Base-by-base conservation (phyloP, 2,797 vertebrate species). In the Bryconaethiops microstoma region DNA sequence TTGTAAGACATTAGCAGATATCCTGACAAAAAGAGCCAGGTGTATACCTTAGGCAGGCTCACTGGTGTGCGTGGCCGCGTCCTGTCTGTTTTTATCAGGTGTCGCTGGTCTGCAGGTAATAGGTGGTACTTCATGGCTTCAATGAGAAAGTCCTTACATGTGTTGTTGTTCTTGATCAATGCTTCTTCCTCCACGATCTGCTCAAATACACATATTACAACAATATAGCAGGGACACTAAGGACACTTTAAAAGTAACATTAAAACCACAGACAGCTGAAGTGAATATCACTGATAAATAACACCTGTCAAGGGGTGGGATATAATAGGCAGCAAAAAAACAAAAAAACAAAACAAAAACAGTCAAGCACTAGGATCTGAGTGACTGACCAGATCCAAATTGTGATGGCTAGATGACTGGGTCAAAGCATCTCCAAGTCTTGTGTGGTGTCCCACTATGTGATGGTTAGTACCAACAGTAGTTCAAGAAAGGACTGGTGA, bases 41-140 rank as follows among this genome's bases (percentile, higher is more conserved):
- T 21, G 40, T 17, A 17, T 90, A 98, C 97, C 95, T 99, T 99
- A 19, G 97, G 97, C 86, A 98, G 93, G 92, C 97, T 97, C 87
- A 99, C 91, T 0, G 97, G 97, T 2, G 97, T 99, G 84, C 97
- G 94, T 0, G 97, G 97, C 25, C 97, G 95, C 7, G 97, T 99
- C 85, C 97, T 93, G 85, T 97, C 96, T 0, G 96, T 98, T 91
- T 98, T 98, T 88, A 99, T 98, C 86, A 98, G 92, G 70, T 97
- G 96, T 14, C 97, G 94, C 91, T 99, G 97, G 91, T 98, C 97
- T 59, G 96, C 93, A 16, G 97, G 97, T 84, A 99, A 94, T 81
- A 99, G 94, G 88, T 99, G 97, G 71, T 98, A 98, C 90, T 99
- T 99, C 97, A 99, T 98, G 4, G 97, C 97, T 86, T 99, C 97